Conservation (phyloP, 2,797 vertebrate genomes). For the Neomorphus geoffroyi region DNA sequence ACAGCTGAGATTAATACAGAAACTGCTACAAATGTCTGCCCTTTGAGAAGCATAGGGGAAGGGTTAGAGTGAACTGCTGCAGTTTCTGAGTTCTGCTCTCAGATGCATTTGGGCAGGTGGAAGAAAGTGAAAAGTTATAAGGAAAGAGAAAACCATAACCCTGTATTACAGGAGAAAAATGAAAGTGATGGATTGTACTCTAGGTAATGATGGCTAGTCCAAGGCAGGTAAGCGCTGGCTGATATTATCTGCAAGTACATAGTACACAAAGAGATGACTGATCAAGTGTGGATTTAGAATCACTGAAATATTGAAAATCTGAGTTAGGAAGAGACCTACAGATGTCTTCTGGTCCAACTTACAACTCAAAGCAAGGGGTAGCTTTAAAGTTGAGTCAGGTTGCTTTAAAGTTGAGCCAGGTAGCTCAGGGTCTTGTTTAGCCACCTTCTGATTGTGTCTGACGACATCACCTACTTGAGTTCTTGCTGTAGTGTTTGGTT, state of each 20-base stretch:
- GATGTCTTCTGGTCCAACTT: not conserved
- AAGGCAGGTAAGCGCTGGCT: not conserved
- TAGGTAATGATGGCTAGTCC: not conserved
- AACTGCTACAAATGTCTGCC: not conserved
- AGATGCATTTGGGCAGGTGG: not conserved
- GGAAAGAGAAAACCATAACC: not conserved
- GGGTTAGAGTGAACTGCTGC: not conserved
- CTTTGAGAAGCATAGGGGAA: not conserved
- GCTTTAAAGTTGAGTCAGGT: not conserved
- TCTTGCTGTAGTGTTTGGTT: not conserved
- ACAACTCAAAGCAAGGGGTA: not conserved
- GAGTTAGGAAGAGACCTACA: not conserved
- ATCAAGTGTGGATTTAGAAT: not conserved
- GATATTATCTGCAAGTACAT: not conserved
- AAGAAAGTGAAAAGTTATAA: not conserved
- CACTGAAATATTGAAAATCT: not conserved
- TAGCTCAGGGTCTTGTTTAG: not conserved
- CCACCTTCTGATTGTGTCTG: not conserved
- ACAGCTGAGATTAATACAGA: slow-evolving; percentile 20
- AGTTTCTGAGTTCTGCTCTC: not conserved
- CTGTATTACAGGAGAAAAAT: not conserved
- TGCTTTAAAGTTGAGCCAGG: not conserved
- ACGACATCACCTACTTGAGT: not conserved
- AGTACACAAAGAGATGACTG: not conserved
- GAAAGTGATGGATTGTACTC: not conserved